phyloP scores from a whole-genome alignment of 2,113 vertebrate species.

The Leucopsar rothschildi region DNA sequence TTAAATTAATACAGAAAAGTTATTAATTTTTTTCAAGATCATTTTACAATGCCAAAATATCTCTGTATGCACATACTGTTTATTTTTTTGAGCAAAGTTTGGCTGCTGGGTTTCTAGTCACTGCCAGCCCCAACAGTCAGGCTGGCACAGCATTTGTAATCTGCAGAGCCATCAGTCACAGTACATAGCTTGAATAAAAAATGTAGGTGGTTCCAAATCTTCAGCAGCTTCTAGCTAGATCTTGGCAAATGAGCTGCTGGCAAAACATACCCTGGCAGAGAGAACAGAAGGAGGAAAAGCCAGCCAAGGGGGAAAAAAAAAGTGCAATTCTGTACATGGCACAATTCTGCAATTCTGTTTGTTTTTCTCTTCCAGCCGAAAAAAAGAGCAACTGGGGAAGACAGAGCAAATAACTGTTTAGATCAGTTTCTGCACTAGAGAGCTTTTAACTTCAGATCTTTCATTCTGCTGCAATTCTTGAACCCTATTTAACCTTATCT shows the following conservation, averaged over 20 bases:
- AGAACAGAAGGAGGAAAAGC: conserved; percentile 44
- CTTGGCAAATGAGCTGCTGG: conserved; percentile 40
- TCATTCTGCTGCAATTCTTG: neutral
- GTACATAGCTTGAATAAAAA: conserved; percentile 2
- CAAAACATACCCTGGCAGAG: conserved; percentile 31
- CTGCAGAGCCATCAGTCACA: conserved; percentile 11
- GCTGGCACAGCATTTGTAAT: conserved; percentile 3
- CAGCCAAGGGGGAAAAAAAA: neutral
- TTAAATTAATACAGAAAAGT: neutral
- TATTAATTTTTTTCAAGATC: neutral
- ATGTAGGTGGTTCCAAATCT: conserved; percentile 47
- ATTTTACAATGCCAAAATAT: conserved; percentile 12
- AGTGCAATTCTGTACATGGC: neutral
- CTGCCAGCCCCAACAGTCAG: conserved; percentile 9
- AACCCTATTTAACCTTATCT: neutral
- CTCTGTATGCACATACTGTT: neutral
- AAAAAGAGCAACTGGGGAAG: conserved; percentile 41
- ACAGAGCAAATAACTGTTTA: neutral
- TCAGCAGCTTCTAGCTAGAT: conserved; percentile 36
- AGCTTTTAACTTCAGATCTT: neutral
- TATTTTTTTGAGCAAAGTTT: conserved; percentile 16
- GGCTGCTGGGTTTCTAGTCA: neutral
- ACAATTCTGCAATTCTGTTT: conserved; percentile 16
- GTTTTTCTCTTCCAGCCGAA: neutral
- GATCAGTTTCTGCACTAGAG: neutral